Base-by-base conservation (phyloP, 2,888 invertebrate genomes). In the Platynereis dumerilii region DNA sequence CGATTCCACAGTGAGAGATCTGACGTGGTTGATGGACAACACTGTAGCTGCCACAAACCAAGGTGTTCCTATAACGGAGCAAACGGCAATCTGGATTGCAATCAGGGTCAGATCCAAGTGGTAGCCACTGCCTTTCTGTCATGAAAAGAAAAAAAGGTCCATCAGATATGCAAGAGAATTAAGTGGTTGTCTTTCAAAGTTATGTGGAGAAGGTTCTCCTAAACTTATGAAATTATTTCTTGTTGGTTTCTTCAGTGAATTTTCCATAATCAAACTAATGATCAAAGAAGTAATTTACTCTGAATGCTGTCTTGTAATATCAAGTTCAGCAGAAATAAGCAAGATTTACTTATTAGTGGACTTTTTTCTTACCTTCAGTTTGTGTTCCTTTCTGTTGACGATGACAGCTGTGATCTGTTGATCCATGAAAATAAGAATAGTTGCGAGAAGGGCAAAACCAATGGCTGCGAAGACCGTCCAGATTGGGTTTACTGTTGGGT, bases 391-490 rank as follows among this genome's bases (percentile, higher is more conserved):
- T 39, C 98, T 89, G 84, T 99, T 99, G 27, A 99, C 92, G 81
- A 98, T 99, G 44, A 99, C 98, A 28, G 96, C 94, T 5, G 98
- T 97, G 72, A 98, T 98, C 86, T 99, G 98, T 82, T 99, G 98
- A 87, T 99, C 98, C 96, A 98, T 96, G 85, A 98, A 99, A 80
- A 98, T 95, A n/a, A 99, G 87, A 79, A 98, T 98, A 20, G 96
- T 96, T 61, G 96, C 96, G 34, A 98, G 86, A 58, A 97, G 85
- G 24, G 97, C 97, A 2, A 97, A 97, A 24, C 94, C 86, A 58
- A 92, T 80, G 0, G 96, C 95, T 17, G 92, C 87, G 10, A 93
- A 80, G 2, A 91, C 87, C 26, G 95, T 90, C 91, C 93, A 97
- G 81, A 91, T 83, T 0, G 96, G 95, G 69, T 79, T 80, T 42